These are phyloP conservation scores for Melipona beecheii DNA, from an alignment of 2,888 invertebrate species.

Conservation along the genomic window DNA sequence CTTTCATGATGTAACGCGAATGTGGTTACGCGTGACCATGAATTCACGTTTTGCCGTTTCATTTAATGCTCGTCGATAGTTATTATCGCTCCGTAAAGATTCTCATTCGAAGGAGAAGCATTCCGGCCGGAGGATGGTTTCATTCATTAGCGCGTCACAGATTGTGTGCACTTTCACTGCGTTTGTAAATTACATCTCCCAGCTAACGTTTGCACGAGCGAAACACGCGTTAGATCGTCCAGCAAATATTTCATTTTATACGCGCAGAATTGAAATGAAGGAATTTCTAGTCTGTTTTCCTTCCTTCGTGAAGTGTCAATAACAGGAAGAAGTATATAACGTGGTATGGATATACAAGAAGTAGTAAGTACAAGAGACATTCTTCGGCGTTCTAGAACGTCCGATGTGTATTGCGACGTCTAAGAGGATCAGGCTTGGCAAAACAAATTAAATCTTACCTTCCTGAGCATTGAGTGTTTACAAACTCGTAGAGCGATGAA, in stretches of 20 bases:
- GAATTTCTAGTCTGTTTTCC: background rate
- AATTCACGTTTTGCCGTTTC: background rate
- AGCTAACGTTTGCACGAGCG: background rate
- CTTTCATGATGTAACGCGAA: background rate
- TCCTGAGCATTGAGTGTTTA: too few species aligned
- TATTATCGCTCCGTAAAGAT: background rate
- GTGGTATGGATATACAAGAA: too few species aligned
- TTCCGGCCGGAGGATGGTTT: slow-evolving; percentile 32
- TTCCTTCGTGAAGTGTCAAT: background rate
- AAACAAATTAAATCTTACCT: too few species aligned
- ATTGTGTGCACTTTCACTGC: slow-evolving; percentile 63
- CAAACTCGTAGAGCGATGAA: too few species aligned
- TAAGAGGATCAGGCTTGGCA: too few species aligned
- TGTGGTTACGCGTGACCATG: background rate
- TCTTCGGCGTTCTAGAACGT: too few species aligned
- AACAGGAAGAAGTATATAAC: too few species aligned
- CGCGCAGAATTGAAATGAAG: background rate
- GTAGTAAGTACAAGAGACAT: background rate
- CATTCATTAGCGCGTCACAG: slow-evolving; percentile 56
- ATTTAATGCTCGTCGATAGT: background rate
- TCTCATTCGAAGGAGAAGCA: slow-evolving; percentile 17
- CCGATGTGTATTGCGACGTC: too few species aligned
- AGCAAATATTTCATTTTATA: background rate
- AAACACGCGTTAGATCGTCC: background rate
- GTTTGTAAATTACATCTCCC: slow-evolving; percentile 41